Conservation (phyloP, 2,888 invertebrate genomes). For the Amphiduros pacificus region DNA sequence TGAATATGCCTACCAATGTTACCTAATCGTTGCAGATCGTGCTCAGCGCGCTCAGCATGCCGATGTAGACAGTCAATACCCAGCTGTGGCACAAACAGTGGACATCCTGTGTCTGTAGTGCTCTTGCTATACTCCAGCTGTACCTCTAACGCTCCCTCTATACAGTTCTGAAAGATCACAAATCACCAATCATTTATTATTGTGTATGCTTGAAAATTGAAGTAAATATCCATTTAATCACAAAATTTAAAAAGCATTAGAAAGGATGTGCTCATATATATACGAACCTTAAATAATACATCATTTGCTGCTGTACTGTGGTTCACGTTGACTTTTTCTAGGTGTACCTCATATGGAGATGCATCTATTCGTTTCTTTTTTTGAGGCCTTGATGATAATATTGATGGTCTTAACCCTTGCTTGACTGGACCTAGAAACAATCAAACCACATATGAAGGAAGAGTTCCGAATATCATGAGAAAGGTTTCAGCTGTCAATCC, state of each 20-base stretch:
- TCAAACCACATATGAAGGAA: no score
- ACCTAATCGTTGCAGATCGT: slow-evolving; percentile 1
- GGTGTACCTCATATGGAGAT: slow-evolving; percentile 6
- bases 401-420: no score
- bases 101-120: slow-evolving; percentile 63
- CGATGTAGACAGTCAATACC: slow-evolving; percentile 65
- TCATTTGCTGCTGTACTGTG: slow-evolving; percentile 6
- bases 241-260: neutral
- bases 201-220: no score
- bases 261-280: neutral
- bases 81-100: slow-evolving; percentile 60
- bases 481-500: no score
- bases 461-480: no score
- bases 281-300: slow-evolving; percentile 3
- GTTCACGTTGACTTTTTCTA: slow-evolving; percentile 13
- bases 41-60: slow-evolving; percentile 62
- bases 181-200: neutral
- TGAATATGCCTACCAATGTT: no score
- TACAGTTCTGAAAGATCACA: slow-evolving; percentile 11
- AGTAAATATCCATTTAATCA: no score
- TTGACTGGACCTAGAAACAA: no score
- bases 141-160: slow-evolving; percentile 67
- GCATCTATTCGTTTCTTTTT: slow-evolving; percentile 5
- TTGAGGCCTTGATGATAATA: no score
- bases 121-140: slow-evolving; percentile 68